Percentiles rank a stretch among this genome's conserved stretches.
Conservation (phyloP, 2,797 vertebrate species). For the Coreius guichenoti region DNA sequence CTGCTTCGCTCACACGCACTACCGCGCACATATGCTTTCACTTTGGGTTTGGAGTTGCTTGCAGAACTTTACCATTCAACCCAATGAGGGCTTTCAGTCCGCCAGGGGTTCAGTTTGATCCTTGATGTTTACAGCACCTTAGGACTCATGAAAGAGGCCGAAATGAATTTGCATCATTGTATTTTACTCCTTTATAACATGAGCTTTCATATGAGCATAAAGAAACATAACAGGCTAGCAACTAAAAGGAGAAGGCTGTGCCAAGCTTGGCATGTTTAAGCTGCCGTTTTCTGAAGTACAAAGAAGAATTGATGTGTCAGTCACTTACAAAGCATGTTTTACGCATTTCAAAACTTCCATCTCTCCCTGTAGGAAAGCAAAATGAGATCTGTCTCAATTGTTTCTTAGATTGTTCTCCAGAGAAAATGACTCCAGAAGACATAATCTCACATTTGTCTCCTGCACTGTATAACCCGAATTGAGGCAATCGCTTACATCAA, state of each 20-base stretch:
- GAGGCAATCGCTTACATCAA: too few species aligned
- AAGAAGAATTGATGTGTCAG: background rate
- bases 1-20: conserved; percentile 62
- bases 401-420: background rate
- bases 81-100: conserved; percentile 42
- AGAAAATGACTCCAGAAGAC: background rate
- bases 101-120: conserved; percentile 59
- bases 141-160: conserved; percentile 40
- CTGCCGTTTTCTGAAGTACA: conserved; percentile 16
- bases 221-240: conserved; percentile 32
- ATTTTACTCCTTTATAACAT: conserved; percentile 24
- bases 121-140: conserved; percentile 47
- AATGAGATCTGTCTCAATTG: too few species aligned
- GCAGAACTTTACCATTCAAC: conserved; percentile 58
- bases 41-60: conserved; percentile 68
- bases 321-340: background rate
- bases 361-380: background rate
- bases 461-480: too few species aligned
- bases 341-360: background rate
- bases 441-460: background rate
- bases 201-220: conserved; percentile 18
- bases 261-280: conserved; percentile 25
- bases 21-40: conserved; percentile 70
- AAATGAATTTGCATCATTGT: conserved; percentile 42
- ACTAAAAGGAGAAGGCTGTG: conserved; percentile 17